A percentile compares a stretch with the other conserved stretches of the same genome.
These are phyloP conservation scores for Erannis defoliaria DNA, from an alignment of 2,888 invertebrate genomes.

Conservation along the genomic window DNA sequence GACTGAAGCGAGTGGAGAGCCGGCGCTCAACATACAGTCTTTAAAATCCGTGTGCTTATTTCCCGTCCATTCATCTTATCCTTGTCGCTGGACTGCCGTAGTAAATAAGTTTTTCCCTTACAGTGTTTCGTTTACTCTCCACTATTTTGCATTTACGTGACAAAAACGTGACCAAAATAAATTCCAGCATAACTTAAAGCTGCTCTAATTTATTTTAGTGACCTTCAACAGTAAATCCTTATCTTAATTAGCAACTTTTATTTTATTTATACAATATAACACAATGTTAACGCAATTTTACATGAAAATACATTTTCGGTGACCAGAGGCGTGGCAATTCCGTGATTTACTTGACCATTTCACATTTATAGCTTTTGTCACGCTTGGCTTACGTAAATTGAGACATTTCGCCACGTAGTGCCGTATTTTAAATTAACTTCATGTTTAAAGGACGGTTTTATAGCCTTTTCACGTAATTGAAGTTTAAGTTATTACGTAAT, in stretches of 20 bases:
- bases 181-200: constrained; percentile 9
- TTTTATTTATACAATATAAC: constrained; percentile 58
- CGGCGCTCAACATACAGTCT: no score
- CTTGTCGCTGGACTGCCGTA: background rate
- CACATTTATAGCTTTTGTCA: constrained; percentile 75
- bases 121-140: background rate
- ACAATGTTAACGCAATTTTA: constrained; percentile 64
- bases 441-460: constrained; percentile 50
- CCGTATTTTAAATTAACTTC: constrained; percentile 55
- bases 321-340: constrained; percentile 66
- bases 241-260: constrained; percentile 62
- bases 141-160: background rate
- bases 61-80: no score
- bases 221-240: constrained; percentile 48
- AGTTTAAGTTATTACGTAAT: constrained; percentile 31
- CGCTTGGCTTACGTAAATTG: constrained; percentile 74
- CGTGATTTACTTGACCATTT: constrained; percentile 75
- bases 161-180: constrained; percentile 1
- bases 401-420: constrained; percentile 69
- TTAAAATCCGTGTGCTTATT: no score
- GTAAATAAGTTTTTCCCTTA: no score
- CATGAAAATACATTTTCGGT: constrained; percentile 71
- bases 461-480: constrained; percentile 40
- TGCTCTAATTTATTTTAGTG: constrained; percentile 34
- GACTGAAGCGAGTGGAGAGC: no score